Base-by-base conservation (phyloP, 2,113 vertebrate genomes). In the Actinemys pallida region DNA sequence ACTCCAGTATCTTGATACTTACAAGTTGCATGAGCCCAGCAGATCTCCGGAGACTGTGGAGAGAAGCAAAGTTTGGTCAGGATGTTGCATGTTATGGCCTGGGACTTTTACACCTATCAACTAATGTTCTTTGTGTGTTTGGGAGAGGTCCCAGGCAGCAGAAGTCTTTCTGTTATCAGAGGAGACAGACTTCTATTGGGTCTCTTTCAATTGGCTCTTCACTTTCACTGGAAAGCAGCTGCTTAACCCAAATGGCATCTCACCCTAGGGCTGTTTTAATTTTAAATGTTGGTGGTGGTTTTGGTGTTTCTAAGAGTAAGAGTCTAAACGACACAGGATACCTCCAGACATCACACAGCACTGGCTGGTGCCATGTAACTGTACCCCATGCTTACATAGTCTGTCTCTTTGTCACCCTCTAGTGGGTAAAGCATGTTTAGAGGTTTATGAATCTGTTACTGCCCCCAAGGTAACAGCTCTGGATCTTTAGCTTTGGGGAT, bases 11-110 rank as follows among this genome's bases (percentile, higher is more conserved):
- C 45, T 88, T 83, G 19, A 65, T 96, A 97, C 97, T 97, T 95
- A 97, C 97, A 57, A 69, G 2, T 25, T 95, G 94, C 97, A 0
- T 97, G 96, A 75, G 92, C 96, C 95, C 95, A 96, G 90, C 97
- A 97, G 0, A 2, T 3, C 13, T 0, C 35, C 0, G 3, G 5
- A 47, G 57, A 75, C 97, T 97, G 97, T 87, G 81, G 59, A 93
- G 88, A 93, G 79, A 97, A 94, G 50, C 35, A 93, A 49, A 8
- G 2, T 31, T 94, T 79, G 42, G 49, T 96, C 81, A 96, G 81
- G 88, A n/a, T 86, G 86, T 90, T 35, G 42, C 42, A 45, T 45
- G 25, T 25, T 76, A 3, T 78, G 29, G 88, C n/a, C 16, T 86
- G 57, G 22, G 31, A 49, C 35, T 83, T 89, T 83, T 53, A 17